Evolutionary conservation across 2,888 invertebrate genomes (phyloP).

Genomic region (Colletes collaris): DNA sequence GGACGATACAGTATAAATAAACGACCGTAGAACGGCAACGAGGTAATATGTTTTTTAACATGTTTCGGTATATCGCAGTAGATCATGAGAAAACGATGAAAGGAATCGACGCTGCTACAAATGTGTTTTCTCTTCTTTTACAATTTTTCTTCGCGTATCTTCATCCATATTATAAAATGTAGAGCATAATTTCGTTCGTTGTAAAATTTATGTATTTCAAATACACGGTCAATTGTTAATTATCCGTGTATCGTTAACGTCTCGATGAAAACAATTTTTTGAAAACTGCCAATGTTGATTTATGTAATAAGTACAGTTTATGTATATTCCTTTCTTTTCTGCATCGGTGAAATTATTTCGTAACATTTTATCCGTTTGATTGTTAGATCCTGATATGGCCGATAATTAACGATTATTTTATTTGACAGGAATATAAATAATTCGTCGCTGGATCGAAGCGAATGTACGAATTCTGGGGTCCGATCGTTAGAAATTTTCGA

Average conservation of each 20-base stretch:
- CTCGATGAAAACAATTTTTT: background rate
- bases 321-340: background rate
- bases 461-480: background rate
- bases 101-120: too few relatives aligned
- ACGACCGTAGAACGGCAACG: conserved; percentile 35
- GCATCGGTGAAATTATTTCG: background rate
- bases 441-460: background rate
- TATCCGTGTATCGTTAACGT: background rate
- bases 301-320: conserved; percentile 33
- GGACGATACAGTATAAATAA: conserved; percentile 43
- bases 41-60: conserved; percentile 36
- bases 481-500: background rate
- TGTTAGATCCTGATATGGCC: background rate
- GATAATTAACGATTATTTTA: conserved; percentile 4
- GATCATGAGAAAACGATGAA: background rate
- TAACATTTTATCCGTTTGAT: background rate
- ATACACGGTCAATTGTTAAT: too few relatives aligned
- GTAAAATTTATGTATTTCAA: too few relatives aligned
- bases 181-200: too few relatives aligned
- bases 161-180: background rate
- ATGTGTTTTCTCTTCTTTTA: too few relatives aligned
- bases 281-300: background rate
- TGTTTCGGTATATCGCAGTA: background rate
- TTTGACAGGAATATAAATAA: conserved; percentile 1
- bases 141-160: too few relatives aligned